Base-by-base conservation (phyloP, 2,797 vertebrate species). In the Trichosurus vulpecula region DNA sequence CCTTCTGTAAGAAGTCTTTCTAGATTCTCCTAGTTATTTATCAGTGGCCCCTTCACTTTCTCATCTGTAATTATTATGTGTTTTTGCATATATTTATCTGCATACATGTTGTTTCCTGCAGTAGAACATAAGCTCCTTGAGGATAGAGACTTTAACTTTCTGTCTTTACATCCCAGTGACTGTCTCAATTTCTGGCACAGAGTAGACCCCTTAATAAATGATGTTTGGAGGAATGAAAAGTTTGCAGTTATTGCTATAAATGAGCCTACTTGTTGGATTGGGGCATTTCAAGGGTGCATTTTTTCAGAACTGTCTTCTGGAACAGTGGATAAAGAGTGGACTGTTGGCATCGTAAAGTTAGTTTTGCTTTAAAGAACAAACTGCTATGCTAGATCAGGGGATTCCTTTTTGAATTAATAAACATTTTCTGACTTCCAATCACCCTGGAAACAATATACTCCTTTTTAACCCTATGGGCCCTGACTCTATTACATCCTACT, bases 301-400 rank as follows among this genome's bases (percentile, higher is more conserved):
- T 56, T 96, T 74, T 96, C 61, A 91, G 27, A 93, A 94, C 31
- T 13, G 74, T 95, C 92, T 93, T 87, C 66, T 95, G 74, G 12
- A 94, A 96, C 16, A 13, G 30, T 35, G 57, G 2, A n/a, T n/a
- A 25, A 19, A 87, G 81, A 94, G 90, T 92, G 94, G 66, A 96
- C 94, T 16, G 90, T 6, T 54, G 74, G 41, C 22, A 51, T 87
- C 22, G n/a, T 66, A 41, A 61, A 96, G 10, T 4, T 96, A 90
- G 94, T 92, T 96, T 95, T 97, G 35, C 91, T 96, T 19, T 90
- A 93, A 81, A 96, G 87, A 96, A 96, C 31, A 90, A 91, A 61
- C 12, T 94, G 92, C 94, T 94, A 96, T 81, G 57, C 93, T 25
- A 95, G 57, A 95, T 52, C 90, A 96, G 19, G 52, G 29, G 13